Conservation (phyloP, 2,113 vertebrate species). For the Aepyceros melampus region DNA sequence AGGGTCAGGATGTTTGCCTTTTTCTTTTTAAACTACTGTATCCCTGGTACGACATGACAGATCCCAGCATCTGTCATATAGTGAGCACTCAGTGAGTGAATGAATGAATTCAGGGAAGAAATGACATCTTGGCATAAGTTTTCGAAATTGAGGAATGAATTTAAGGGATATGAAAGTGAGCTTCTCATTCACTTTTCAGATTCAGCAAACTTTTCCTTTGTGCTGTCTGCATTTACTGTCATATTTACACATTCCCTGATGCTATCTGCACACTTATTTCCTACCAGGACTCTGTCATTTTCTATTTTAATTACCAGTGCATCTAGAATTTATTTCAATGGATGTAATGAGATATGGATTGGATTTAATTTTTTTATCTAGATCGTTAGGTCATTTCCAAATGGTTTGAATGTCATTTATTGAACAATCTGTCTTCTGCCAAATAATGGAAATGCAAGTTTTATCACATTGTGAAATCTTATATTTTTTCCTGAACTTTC, state of each 20-base stretch:
- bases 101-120: not conserved
- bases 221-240: not conserved
- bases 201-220: not conserved
- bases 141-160: not conserved
- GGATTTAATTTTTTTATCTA: constrained; percentile 11
- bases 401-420: not conserved
- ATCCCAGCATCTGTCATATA: not conserved
- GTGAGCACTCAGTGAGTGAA: not conserved
- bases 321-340: constrained; percentile 21
- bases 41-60: not conserved
- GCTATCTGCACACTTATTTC: constrained; percentile 14
- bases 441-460: not conserved
- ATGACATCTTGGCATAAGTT: not conserved
- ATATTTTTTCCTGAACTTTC: not conserved
- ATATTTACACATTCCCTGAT: not conserved
- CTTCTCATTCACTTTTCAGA: not conserved
- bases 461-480: not conserved
- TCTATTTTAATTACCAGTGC: not conserved
- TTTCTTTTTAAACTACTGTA: not conserved
- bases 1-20: not conserved
- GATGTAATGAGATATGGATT: constrained; percentile 4
- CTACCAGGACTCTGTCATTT: not conserved
- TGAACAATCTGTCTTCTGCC: constrained; percentile 16
- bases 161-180: not conserved
- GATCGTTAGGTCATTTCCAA: constrained; percentile 30